phyloP scores from a whole-genome alignment of 2,888 invertebrate genomes.

The Pinctada fucata region DNA sequence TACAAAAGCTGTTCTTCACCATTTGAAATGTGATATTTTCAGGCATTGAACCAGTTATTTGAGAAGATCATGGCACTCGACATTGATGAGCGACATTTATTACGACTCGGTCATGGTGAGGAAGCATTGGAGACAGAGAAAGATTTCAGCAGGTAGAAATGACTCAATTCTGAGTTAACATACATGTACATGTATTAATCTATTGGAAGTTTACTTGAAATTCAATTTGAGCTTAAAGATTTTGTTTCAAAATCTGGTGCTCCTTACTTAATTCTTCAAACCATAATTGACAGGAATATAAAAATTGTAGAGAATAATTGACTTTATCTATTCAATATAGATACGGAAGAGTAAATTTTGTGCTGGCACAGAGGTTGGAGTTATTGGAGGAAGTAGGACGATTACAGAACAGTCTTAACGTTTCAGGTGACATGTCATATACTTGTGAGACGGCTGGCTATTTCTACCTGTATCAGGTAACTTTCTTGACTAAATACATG shows the following conservation, averaged over 20 bases:
- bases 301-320: no score
- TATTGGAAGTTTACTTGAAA: no score
- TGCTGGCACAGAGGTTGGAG: constrained; percentile 94
- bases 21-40: not conserved
- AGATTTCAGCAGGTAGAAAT: constrained; percentile 90
- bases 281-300: not conserved
- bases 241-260: no score
- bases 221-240: no score
- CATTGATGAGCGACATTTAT: constrained; percentile 96
- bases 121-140: constrained; percentile 99
- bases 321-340: constrained; percentile 75
- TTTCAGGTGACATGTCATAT: constrained; percentile 80
- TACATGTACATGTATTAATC: no score
- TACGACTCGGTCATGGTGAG: constrained; percentile 99
- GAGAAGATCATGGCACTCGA: constrained; percentile 99
- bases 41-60: constrained; percentile 97
- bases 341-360: constrained; percentile 99
- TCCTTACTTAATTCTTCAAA: not conserved
- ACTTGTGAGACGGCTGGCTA: constrained; percentile 99
- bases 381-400: constrained; percentile 91
- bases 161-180: no score
- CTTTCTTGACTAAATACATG: not conserved
- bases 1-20: no score
- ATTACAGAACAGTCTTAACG: constrained; percentile 90
- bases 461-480: constrained; percentile 93